A percentile compares a stretch with the other conserved stretches of the same genome.
These are phyloP conservation scores for Tetrao urogallus DNA, from an alignment of 2,113 vertebrate species.

Conservation along the genomic window DNA sequence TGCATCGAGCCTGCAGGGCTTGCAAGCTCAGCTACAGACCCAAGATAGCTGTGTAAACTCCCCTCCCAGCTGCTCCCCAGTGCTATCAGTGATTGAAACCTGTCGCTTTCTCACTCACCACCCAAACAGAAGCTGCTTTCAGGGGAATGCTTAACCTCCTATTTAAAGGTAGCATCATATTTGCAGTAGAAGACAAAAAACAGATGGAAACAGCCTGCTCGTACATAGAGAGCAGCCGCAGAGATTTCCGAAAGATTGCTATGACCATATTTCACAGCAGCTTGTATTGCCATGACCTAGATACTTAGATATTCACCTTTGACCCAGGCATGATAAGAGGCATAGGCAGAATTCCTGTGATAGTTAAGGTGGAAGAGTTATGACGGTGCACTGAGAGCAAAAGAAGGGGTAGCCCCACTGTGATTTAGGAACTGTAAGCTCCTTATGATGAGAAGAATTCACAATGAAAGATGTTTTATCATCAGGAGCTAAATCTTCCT, in stretches of 20 bases:
- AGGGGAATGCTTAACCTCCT: not conserved
- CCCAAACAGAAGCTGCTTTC: not conserved
- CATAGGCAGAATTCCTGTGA: slow-evolving; percentile 67
- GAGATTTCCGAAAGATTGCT: slow-evolving; percentile 13
- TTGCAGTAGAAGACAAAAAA: slow-evolving; percentile 13
- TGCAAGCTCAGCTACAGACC: not conserved
- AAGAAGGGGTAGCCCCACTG: slow-evolving; percentile 14
- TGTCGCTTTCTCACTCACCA: not conserved
- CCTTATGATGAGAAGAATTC: slow-evolving; percentile 67
- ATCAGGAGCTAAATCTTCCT: slow-evolving; percentile 45
- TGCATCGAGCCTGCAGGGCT: not conserved
- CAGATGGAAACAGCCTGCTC: not conserved
- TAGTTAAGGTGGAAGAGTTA: slow-evolving; percentile 65
- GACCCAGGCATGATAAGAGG: slow-evolving; percentile 50
- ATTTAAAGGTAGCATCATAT: not conserved
- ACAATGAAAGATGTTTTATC: slow-evolving; percentile 53
- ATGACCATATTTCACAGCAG: slow-evolving; percentile 57
- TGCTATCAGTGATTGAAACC: not conserved
- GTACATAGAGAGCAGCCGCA: not conserved
- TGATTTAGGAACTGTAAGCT: slow-evolving; percentile 64
- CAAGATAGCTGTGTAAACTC: slow-evolving; percentile 2
- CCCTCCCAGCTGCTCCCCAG: not conserved
- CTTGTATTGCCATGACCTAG: slow-evolving; percentile 39
- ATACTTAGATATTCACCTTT: slow-evolving; percentile 52
- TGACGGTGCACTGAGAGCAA: slow-evolving; percentile 26